Evolutionary conservation across 2,113 vertebrate species (phyloP).

Genomic region (Hippopotamus amphibius): DNA sequence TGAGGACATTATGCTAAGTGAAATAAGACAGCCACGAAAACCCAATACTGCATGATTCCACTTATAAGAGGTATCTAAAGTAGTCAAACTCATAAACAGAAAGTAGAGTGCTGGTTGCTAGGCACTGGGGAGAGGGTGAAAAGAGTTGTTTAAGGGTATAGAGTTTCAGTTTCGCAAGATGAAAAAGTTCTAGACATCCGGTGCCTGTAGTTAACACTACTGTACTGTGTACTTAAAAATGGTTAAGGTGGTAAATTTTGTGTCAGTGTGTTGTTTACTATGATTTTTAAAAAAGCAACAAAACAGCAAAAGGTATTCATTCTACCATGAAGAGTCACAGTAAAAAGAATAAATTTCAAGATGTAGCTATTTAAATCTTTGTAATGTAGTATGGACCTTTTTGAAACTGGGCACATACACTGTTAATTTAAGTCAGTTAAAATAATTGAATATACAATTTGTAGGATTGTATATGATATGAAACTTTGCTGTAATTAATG

Average conservation of each 20-base stretch:
- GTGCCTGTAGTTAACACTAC: not conserved
- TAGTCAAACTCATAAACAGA: not conserved
- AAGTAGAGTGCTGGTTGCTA: not conserved
- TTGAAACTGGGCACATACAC: not conserved
- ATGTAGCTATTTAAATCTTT: not conserved
- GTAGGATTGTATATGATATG: not conserved
- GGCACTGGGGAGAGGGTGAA: not conserved
- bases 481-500: not conserved
- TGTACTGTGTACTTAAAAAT: not conserved
- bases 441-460: not conserved
- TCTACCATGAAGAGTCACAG: not conserved
- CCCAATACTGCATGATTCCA: not conserved
- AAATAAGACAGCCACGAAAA: not conserved
- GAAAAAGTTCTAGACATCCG: not conserved
- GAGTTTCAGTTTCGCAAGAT: not conserved
- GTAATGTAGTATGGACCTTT: not conserved
- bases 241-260: not conserved
- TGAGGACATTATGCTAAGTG: not conserved
- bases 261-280: not conserved
- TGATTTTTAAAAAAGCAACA: not conserved
- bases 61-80: not conserved
- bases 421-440: constrained; percentile 10
- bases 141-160: not conserved
- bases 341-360: not conserved
- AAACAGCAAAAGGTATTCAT: not conserved